phyloP scores from a whole-genome alignment of 2,797 vertebrate species.

The Anabacerthia variegaticeps region DNA sequence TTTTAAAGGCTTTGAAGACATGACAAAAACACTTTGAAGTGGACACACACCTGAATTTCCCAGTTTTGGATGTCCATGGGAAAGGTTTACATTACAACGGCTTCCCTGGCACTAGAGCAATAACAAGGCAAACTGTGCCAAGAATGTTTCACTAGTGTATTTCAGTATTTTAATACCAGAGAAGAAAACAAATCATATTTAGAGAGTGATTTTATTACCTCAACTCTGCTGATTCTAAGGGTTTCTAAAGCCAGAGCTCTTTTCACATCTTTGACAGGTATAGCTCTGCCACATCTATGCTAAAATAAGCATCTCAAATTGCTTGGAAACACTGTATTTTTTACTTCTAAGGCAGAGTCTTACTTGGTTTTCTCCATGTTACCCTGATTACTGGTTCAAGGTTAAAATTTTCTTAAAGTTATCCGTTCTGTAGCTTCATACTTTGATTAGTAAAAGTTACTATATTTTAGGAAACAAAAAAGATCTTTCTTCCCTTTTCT shows the following conservation, averaged over 20 bases:
- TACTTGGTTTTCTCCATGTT: not conserved
- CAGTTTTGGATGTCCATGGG: not conserved
- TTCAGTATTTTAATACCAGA: not conserved
- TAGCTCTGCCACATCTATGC: not conserved
- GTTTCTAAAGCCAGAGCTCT: not conserved
- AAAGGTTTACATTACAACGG: not conserved
- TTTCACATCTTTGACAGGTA: not conserved
- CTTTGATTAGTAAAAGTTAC: not conserved
- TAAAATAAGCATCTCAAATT: not conserved
- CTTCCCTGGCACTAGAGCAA: not conserved
- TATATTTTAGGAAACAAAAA: not conserved
- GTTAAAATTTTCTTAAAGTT: not conserved
- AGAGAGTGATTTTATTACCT: not conserved
- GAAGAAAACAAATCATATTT: not conserved
- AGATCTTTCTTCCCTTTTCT: not conserved
- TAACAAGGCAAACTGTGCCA: not conserved
- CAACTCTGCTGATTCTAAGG: not conserved
- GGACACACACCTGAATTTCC: not conserved
- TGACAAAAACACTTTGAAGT: accelerated
- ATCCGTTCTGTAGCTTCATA: not conserved
- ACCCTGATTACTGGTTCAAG: not conserved
- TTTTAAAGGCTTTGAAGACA: not conserved
- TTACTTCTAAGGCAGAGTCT: not conserved
- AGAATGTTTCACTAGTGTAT: not conserved
- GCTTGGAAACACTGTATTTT: not conserved